Conservation (phyloP, 2,113 vertebrate species). For the Corythornis madagascariensis region DNA sequence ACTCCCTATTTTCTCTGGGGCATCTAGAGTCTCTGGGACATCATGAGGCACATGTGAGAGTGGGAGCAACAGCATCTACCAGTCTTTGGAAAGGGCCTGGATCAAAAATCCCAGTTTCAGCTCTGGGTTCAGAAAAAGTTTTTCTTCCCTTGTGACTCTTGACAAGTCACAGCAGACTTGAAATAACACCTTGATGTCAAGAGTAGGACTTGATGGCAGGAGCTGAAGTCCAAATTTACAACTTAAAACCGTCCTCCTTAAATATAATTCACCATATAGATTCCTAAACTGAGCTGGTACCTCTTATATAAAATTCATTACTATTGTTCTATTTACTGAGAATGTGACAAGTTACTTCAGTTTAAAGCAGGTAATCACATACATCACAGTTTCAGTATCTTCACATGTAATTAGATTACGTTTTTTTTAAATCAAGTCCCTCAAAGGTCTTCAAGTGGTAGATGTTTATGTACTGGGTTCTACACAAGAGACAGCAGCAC, state of each 20-base stretch:
- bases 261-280: not conserved
- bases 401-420: not conserved
- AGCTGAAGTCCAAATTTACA: not conserved
- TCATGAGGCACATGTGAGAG: not conserved
- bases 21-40: not conserved
- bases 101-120: not conserved
- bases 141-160: not conserved
- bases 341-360: not conserved
- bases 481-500: not conserved
- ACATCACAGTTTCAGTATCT: not conserved
- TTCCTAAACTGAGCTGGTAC: not conserved
- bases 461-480: not conserved
- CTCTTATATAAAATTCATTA: not conserved
- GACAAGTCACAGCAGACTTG: not conserved
- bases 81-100: not conserved
- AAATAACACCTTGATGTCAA: rapidly evolving
- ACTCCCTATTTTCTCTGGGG: not conserved
- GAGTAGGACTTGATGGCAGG: not conserved
- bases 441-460: not conserved
- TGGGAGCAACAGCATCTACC: not conserved
- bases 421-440: not conserved
- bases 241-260: not conserved
- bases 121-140: not conserved
- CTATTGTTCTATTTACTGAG: not conserved
- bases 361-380: not conserved